Evolutionary conservation across 1,140 invertebrate genomes (phyloP).

Genomic region (Druon quercuslanigerum): DNA sequence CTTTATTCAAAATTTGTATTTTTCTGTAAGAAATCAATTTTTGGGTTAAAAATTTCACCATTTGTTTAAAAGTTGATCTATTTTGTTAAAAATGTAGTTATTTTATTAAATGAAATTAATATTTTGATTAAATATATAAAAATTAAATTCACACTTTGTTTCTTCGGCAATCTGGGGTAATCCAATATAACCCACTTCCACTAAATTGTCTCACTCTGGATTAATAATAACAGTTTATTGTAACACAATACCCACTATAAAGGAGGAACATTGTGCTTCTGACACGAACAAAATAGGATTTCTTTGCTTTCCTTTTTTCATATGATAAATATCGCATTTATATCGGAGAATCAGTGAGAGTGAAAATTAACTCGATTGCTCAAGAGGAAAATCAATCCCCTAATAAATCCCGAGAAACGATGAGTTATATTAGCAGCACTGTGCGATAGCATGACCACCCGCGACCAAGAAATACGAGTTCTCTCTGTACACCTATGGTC

Average conservation of each 20-base stretch:
- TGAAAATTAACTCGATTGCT: slow-evolving; percentile 60
- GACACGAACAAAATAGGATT: neutral
- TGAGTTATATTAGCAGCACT: slow-evolving; percentile 39
- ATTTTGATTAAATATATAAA: too few species aligned
- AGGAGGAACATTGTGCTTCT: neutral
- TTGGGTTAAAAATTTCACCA: too few species aligned
- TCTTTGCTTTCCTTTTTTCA: neutral
- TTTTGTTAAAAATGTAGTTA: too few species aligned
- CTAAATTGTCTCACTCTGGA: neutral
- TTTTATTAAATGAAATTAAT: too few species aligned
- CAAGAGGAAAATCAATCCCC: slow-evolving; percentile 54
- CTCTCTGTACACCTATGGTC: neutral
- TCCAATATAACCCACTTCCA: neutral
- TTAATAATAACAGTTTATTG: neutral
- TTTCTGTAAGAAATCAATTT: too few species aligned
- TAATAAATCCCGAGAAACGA: slow-evolving; percentile 56
- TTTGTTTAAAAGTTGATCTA: too few species aligned
- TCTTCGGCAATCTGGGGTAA: too few species aligned
- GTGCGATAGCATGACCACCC: slow-evolving; percentile 33
- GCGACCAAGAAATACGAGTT: slow-evolving; percentile 60
- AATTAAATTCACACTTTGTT: too few species aligned
- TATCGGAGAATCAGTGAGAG: slow-evolving; percentile 38
- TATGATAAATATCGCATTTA: slow-evolving; percentile 5
- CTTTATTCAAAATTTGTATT: too few species aligned
- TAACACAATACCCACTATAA: neutral